A percentile compares a stretch with the other conserved stretches of the same genome.
These are phyloP conservation scores for Ochropleura plecta DNA, from an alignment of 2,888 invertebrate species.

Conservation along the genomic window DNA sequence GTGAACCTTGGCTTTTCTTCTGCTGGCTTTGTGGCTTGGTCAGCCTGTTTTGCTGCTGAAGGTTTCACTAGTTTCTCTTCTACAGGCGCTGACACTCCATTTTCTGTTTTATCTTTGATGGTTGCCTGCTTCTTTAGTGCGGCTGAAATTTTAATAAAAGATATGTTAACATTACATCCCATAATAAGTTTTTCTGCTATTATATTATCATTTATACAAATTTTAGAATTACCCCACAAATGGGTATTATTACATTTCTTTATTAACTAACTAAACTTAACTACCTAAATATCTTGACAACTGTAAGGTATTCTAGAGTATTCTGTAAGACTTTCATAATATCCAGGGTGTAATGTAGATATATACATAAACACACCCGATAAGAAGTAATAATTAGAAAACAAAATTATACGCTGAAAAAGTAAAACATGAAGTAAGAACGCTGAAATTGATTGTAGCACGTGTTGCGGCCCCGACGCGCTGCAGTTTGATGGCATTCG, in stretches of 20 bases:
- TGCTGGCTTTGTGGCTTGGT: slow-evolving; percentile 76
- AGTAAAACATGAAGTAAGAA: slow-evolving; percentile 57
- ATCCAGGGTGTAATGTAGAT: too few relatives aligned
- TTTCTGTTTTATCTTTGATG: slow-evolving; percentile 85
- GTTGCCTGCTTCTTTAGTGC: slow-evolving; percentile 86
- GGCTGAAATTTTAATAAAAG: slow-evolving; percentile 76
- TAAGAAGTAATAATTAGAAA: neutral
- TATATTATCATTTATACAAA: neutral
- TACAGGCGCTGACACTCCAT: slow-evolving; percentile 79
- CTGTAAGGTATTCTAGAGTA: neutral
- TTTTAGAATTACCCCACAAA: too few relatives aligned
- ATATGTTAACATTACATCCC: neutral
- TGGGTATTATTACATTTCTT: too few relatives aligned
- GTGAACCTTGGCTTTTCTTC: slow-evolving; percentile 84
- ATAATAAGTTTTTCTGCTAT: neutral
- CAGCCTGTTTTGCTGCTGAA: slow-evolving; percentile 83
- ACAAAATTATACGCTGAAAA: slow-evolving; percentile 35
- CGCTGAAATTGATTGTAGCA: slow-evolving; percentile 81
- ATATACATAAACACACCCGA: neutral
- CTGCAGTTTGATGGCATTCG: slow-evolving; percentile 87
- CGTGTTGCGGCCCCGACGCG: slow-evolving; percentile 81
- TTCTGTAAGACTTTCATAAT: neutral
- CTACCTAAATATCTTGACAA: neutral
- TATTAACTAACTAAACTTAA: neutral
- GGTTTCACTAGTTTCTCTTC: slow-evolving; percentile 87